Evolutionary conservation across 2,888 invertebrate genomes (phyloP), one percentile per base, ranked within the genome.

Genomic region (Agrochola macilenta): DNA sequence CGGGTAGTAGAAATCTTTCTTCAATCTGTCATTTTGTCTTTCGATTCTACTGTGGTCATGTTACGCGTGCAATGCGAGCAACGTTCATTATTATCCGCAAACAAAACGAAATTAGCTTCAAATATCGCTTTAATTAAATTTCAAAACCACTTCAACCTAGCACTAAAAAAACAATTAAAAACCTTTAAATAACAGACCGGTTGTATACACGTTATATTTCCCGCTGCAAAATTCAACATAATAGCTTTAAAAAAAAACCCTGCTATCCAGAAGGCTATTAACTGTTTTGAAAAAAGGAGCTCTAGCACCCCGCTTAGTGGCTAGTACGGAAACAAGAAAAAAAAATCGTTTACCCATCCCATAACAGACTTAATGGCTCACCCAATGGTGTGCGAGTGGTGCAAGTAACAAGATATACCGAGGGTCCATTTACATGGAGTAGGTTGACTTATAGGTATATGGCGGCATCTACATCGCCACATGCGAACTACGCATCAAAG

Each of bases 291-390:
- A 92, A 92, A 91, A 89, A 89, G 84, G 73, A 88, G 69, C 81
- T 81, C 88, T 83, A 81, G 87, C 88, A 86, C 81, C 83, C 87
- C 90, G 92, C 90, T 92, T 92, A 91, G 92, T 90, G 91, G 91
- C 84, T 83, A 85, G 89, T 85, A 88, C 79, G 87, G 86, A 84
- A 89, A 89, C 84, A 89, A 89, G 89, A 91, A 93, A 93, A 93
- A 93, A 93, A 76, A 92, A 88, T 89, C 88, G 89, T 89, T 92
- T 91, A 87, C 91, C 90, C 91, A 91, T 91, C 92, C 92, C 88
- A 93, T 94, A 93, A 93, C 93, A 88, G 87, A 91, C 93, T 93
- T 94, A 94, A 94, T 93, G 91, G 91, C 86, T 89, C 90, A 91
- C 90, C 90, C 90, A 89, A 78, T 81, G 71, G 69, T 79, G 30